Conservation (phyloP, 1,140 invertebrate genomes). For the Pseudomyrmex flavicornis region DNA sequence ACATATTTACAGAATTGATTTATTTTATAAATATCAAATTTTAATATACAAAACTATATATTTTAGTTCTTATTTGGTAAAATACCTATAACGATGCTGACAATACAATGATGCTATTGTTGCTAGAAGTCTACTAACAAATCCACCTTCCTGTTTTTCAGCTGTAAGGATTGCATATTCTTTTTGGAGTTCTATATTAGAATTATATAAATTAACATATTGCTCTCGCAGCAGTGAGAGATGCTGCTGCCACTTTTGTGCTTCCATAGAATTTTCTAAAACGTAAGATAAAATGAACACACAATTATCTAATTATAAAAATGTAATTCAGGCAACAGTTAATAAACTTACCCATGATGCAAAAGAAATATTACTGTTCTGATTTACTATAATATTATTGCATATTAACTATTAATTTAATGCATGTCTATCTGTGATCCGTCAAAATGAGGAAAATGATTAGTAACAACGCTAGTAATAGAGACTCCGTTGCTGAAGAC, state of each 20-base stretch:
- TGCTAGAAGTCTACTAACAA: slow-evolving; percentile 91
- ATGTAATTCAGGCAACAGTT: not conserved
- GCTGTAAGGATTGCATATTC: slow-evolving; percentile 92
- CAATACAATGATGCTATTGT: slow-evolving; percentile 93
- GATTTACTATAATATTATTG: not conserved
- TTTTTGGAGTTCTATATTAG: slow-evolving; percentile 92
- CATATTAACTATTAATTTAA: not conserved
- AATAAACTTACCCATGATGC: slow-evolving; percentile 64
- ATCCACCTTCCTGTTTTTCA: slow-evolving; percentile 88
- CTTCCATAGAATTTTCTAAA: slow-evolving; percentile 79
- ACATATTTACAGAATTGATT: not conserved
- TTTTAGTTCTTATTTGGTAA: not conserved
- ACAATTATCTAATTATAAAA: not conserved
- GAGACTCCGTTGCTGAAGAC: not conserved
- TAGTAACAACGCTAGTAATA: not conserved
- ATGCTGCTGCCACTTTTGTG: slow-evolving; percentile 93
- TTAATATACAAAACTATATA: not conserved
- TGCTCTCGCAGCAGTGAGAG: slow-evolving; percentile 94
- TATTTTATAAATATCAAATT: slow-evolving; percentile 11
- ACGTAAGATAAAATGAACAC: not conserved
- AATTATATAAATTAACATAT: slow-evolving; percentile 95
- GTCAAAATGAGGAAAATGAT: not conserved
- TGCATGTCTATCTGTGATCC: not conserved
- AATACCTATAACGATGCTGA: slow-evolving; percentile 90
- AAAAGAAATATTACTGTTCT: not conserved